phyloP scores from a whole-genome alignment of 2,888 invertebrate genomes.

The Ashinkailepas kermadecensis region DNA sequence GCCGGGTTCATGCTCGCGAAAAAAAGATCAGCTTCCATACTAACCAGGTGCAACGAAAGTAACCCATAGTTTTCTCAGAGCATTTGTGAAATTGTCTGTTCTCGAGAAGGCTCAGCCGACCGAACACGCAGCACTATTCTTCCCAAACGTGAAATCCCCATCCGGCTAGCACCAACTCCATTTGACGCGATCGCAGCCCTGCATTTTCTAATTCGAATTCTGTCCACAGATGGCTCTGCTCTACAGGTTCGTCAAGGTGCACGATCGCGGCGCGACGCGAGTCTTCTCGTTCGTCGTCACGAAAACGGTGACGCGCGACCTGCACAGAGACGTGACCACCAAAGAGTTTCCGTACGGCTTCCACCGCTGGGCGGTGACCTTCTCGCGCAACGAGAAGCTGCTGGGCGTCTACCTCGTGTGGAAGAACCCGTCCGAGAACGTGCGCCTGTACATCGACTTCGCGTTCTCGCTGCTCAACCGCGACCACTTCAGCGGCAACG shows the following conservation, averaged over 20 bases:
- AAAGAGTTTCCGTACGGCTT: slow-evolving; percentile 74
- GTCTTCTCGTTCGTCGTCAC: slow-evolving; percentile 78
- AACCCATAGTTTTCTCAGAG: too few relatives aligned
- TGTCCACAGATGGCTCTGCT: slow-evolving; percentile 58
- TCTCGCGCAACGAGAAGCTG: slow-evolving; percentile 66
- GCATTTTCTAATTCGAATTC: too few relatives aligned
- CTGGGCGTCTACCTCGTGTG: slow-evolving; percentile 69
- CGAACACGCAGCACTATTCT: too few relatives aligned
- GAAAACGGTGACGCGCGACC: slow-evolving; percentile 64
- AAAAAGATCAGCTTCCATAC: too few relatives aligned
- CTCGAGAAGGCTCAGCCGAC: too few relatives aligned
- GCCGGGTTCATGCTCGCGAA: too few relatives aligned
- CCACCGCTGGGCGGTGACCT: slow-evolving; percentile 73
- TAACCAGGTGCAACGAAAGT: too few relatives aligned
- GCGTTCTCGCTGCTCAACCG: slow-evolving; percentile 70
- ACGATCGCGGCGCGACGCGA: slow-evolving; percentile 72
- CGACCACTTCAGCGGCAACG: slow-evolving; percentile 74
- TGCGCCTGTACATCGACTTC: slow-evolving; percentile 70
- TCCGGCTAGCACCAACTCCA: too few relatives aligned
- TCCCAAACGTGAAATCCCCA: too few relatives aligned
- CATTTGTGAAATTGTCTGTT: too few relatives aligned
- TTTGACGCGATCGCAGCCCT: too few relatives aligned
- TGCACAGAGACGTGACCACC: slow-evolving; percentile 69
- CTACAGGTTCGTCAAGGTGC: slow-evolving; percentile 71
- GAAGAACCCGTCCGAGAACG: slow-evolving; percentile 64